A percentile compares a stretch with the other conserved stretches of the same genome.
phyloP scores from a whole-genome alignment of 1,140 invertebrate species.

The Globodera ellingtonae region DNA sequence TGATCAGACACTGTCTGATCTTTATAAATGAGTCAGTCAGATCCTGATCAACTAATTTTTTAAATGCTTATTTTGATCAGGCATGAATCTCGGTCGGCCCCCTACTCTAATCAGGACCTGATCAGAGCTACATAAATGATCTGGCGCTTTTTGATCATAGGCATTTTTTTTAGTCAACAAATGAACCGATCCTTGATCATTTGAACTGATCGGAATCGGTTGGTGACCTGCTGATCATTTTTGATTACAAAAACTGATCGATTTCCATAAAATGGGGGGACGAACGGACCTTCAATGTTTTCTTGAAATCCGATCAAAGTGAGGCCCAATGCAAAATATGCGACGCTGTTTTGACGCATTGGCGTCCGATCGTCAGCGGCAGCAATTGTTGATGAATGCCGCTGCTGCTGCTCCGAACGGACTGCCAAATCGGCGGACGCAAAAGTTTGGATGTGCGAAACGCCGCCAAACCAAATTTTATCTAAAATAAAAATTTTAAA shows the following conservation, averaged over 20 bases:
- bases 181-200: not conserved
- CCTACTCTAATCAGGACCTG: not conserved
- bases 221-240: not conserved
- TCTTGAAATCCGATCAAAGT: conserved; percentile 16
- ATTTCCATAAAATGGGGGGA: not conserved
- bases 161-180: no score
- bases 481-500: not conserved
- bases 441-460: conserved; percentile 3
- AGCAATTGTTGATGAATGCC: no score
- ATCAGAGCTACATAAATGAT: not conserved
- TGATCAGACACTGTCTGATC: not conserved
- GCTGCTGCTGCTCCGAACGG: no score
- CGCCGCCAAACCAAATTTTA: conserved; percentile 20
- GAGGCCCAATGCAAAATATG: conserved; percentile 20
- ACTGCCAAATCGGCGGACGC: not conserved
- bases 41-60: no score
- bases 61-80: no score
- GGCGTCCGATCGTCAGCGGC: not conserved
- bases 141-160: not conserved
- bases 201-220: not conserved
- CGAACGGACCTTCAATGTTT: not conserved
- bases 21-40: no score
- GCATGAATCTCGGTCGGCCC: no score
- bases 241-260: not conserved
- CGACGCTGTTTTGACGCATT: conserved; percentile 6